Evolutionary conservation across 1,140 invertebrate species (phyloP).

Genomic region (Schlechtendalia chinensis): DNA sequence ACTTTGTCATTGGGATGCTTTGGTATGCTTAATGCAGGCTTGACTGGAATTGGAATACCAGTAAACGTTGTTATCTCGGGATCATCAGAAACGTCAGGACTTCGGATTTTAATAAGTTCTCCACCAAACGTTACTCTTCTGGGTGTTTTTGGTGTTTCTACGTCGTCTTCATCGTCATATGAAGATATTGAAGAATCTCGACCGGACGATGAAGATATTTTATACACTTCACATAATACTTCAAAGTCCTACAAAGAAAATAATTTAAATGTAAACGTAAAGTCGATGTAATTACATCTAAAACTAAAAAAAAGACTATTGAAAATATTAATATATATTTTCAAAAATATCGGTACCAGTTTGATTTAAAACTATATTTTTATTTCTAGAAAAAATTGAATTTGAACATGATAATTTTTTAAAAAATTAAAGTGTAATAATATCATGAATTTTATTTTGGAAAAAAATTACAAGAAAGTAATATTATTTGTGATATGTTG

Average conservation of each 20-base stretch:
- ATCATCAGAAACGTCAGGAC: slow-evolving; percentile 70
- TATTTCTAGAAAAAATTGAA: no score
- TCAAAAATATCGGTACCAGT: no score
- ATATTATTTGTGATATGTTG: no score
- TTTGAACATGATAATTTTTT: no score
- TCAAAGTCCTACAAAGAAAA: slow-evolving; percentile 62
- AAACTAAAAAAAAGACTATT: not conserved
- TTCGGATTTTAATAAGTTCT: slow-evolving; percentile 76
- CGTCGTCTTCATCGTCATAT: slow-evolving; percentile 56
- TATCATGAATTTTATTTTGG: no score
- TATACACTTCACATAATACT: slow-evolving; percentile 66
- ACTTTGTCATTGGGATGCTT: slow-evolving; percentile 45
- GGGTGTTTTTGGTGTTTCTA: slow-evolving; percentile 53
- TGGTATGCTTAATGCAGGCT: slow-evolving; percentile 52
- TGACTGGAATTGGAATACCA: slow-evolving; percentile 53
- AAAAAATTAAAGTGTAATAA: no score
- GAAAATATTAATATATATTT: no score
- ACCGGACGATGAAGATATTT: slow-evolving; percentile 44
- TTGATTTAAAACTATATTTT: no score
- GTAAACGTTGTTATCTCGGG: slow-evolving; percentile 53
- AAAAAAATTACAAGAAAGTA: no score
- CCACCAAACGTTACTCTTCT: slow-evolving; percentile 76
- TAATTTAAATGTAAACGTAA: not conserved
- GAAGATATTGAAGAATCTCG: slow-evolving; percentile 31
- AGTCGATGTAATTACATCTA: not conserved